Evolutionary conservation across 2,113 vertebrate genomes (phyloP).

Genomic region (Anser cygnoides): DNA sequence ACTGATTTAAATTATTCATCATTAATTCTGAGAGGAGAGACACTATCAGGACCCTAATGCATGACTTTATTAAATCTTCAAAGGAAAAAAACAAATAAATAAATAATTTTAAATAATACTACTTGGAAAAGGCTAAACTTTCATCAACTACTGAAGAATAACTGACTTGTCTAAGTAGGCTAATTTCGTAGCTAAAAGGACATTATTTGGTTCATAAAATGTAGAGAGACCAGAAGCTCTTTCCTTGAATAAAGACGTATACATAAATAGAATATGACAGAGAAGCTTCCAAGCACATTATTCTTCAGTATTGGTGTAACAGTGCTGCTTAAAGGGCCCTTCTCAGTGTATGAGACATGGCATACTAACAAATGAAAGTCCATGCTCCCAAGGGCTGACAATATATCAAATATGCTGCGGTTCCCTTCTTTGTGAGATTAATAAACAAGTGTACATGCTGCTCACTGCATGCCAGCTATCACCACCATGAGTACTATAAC

Average conservation of each 20-base stretch:
- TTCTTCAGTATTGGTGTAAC: neutral
- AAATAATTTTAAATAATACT: neutral
- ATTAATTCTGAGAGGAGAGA: neutral
- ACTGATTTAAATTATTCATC: neutral
- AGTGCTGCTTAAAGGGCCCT: neutral
- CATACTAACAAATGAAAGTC: neutral
- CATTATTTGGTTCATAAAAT: neutral
- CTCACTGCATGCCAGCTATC: neutral
- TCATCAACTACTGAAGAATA: neutral
- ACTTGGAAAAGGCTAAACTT: neutral
- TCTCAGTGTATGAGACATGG: neutral
- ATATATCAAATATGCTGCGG: neutral
- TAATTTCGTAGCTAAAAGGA: neutral
- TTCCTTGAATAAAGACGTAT: neutral
- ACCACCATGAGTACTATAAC: neutral
- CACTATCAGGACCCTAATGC: neutral
- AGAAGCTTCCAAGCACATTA: neutral
- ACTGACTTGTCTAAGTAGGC: neutral
- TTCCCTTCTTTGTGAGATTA: neutral
- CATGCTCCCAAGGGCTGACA: neutral
- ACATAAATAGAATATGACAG: neutral
- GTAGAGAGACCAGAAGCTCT: neutral
- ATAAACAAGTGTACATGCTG: neutral
- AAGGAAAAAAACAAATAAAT: neutral
- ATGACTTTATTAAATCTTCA: neutral